Base-by-base conservation (phyloP, 2,888 invertebrate species). In the Caenorhabditis wallacei region DNA sequence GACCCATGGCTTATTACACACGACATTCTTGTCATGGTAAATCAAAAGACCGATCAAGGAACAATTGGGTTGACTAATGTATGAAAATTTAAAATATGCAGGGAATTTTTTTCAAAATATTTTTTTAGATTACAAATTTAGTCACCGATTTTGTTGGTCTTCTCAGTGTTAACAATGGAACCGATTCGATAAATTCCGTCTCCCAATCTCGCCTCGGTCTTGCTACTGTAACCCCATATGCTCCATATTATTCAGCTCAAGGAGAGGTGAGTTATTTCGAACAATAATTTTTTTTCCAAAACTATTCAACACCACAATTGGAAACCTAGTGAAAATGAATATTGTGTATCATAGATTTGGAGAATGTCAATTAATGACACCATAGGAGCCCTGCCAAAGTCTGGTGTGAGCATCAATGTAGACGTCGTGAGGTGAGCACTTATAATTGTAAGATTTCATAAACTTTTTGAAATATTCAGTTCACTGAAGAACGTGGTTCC, bases 1-100 rank as follows among this genome's bases (percentile, higher is more conserved):
- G 54, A 82, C 20, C 82, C 82, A 26, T n/a, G 35, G 3, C 56
- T 71, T 1, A 82, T 82, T 43, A 56, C 76, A 0, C 82, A 82
- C 64, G 82, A 82, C 64, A 18, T 71, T n/a, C 22, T 82, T 2
- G 59, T 82, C 59, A 8, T 78, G 22, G 53, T 82, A 35, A 78
- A 75, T 13, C 81, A 61, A 24, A 81, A 24, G 57, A 70, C 74
- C 0, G 8, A 22, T n/a, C 43, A 61, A 24, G 74, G 74, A 13
- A 0, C 20, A 0, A 16, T 24, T 46, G 80, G 80, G 5, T 43
- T 80, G 22, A 46, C 20, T 16, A 68, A 72, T 11, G 80, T 74
- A 63, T 22, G 56, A 30, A 30, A 30, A 3, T 30, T n/a, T n/a
- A n/a, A 8, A 30, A 30, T 30, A 30, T 30, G 30, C 30, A 30